Evolutionary conservation across 2,797 vertebrate species (phyloP).

Genomic region (Coluber constrictor): DNA sequence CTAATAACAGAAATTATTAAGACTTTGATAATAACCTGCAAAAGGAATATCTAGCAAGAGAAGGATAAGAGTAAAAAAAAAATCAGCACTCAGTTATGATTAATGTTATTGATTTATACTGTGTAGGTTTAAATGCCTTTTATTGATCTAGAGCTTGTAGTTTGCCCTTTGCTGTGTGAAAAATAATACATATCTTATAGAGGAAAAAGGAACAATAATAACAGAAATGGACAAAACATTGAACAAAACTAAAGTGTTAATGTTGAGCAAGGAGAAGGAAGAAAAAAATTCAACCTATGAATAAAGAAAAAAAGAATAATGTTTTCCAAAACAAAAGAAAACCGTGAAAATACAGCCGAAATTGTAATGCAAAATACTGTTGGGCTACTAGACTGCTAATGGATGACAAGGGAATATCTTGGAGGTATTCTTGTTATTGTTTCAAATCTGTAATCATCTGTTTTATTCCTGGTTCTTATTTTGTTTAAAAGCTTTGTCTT

Average conservation of each 20-base stretch:
- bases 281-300: not conserved
- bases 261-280: not conserved
- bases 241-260: not conserved
- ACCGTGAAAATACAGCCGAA: not conserved
- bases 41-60: not conserved
- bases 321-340: not conserved
- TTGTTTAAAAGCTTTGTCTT: not conserved
- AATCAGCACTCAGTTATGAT: not conserved
- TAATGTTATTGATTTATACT: conserved; percentile 12
- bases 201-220: not conserved
- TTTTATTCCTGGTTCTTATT: not conserved
- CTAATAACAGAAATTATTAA: not conserved
- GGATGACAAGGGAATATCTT: not conserved
- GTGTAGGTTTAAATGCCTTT: not conserved
- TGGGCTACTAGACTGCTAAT: not conserved
- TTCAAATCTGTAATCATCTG: not conserved
- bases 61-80: not conserved
- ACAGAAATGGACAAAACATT: not conserved
- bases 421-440: not conserved
- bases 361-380: not conserved
- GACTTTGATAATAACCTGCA: not conserved
- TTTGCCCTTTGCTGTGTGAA: not conserved
- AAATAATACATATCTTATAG: not conserved
- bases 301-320: not conserved
- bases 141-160: not conserved